Base-by-base conservation (phyloP, 1,140 invertebrate species). In the Heliconius hermathena region DNA sequence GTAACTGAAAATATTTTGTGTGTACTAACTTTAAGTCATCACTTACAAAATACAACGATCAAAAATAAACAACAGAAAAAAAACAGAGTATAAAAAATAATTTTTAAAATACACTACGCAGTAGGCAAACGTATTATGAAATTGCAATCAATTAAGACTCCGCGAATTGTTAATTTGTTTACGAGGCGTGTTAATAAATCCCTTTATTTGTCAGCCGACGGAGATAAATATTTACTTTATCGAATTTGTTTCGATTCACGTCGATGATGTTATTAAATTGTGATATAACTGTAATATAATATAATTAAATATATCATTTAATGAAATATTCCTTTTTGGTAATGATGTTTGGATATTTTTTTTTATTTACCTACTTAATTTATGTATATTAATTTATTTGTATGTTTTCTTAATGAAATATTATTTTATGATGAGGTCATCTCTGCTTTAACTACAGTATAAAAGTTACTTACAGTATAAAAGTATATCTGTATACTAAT, bases 201-300 rank as follows among this genome's bases (percentile, higher is more conserved):
- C 71, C 71, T 72, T 72, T 20, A 72, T 72, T 72, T 72, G 71
- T 41, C 71, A 72, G 33, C 20, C 71, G 71, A 72, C 71, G 36
- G 71, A 72, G 71, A 72, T 72, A 72, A 72, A 72, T 41, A 72
- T 41, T 41, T 72, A 36, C 71, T 72, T 72, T 72, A 72, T 41
- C 36, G 71, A 72, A 72, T 72, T 72, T 72, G 20, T 8, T 38
- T 38, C 71, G 33, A 72, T 72, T 72, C 20, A 9, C 71, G 36
- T 72, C 33, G 71, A 72, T 22, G 36, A n/a, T 38, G 16, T 72
- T 41, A 41, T 38, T 72, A 72, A 66, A 66, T 60, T 60, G 22
- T 13, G 22, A 60, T 26, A 26, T 60, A 60, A 57, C 11, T 57
- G n/a, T 46, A n/a, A 22, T 66, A 66, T 26, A 66, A 46, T 46